Base-by-base conservation (phyloP, 1,140 invertebrate species). In the Leptinotarsa undecemlineata region DNA sequence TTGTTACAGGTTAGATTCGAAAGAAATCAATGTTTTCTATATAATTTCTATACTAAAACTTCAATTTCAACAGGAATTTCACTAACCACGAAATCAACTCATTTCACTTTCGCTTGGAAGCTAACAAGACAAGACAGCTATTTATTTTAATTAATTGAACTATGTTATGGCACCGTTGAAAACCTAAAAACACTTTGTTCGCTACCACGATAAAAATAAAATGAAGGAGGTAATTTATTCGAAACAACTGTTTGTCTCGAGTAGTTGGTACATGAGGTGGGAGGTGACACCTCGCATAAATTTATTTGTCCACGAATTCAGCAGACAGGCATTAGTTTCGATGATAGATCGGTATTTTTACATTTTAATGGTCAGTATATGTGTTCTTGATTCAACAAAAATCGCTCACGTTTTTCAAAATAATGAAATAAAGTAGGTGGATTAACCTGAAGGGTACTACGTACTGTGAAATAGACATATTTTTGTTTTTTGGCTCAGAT, bases 341-440 rank as follows among this genome's bases (percentile, higher is more conserved):
- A 20, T 70, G 68, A 70, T 70, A 60, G 68, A 70, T 70, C 48
- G 48, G 68, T 70, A 70, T 70, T 70, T 70, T 70, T 70, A 70
- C 68, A 21, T 70, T 70, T 70, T 70, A 57, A 57, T 70, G 51
- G 19, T 17, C 68, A 70, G 19, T 57, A 15, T 42, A 70, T 21
- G 47, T n/a, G 13, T 48, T 60, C 51, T 51, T 19, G 17, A 51
- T 70, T 20, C 33, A 70, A 70, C 68, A 70, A 70, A 70, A 57
- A 70, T 70, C 68, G 47, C 33, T 70, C 68, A 70, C 8, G 20
- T 19, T 64, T 64, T 20, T 64, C 6, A 64, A 64, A 20, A 23
- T 64, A 26, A 20, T 64, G 20, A 23, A 23, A 20, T 64, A 19
- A 15, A 57, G 4, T 42, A 42, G 11, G 33, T 11, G 8, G 33